These are phyloP conservation scores for Pyrocoelia pectoralis DNA, from an alignment of 2,888 invertebrate genomes.

Conservation along the genomic window DNA sequence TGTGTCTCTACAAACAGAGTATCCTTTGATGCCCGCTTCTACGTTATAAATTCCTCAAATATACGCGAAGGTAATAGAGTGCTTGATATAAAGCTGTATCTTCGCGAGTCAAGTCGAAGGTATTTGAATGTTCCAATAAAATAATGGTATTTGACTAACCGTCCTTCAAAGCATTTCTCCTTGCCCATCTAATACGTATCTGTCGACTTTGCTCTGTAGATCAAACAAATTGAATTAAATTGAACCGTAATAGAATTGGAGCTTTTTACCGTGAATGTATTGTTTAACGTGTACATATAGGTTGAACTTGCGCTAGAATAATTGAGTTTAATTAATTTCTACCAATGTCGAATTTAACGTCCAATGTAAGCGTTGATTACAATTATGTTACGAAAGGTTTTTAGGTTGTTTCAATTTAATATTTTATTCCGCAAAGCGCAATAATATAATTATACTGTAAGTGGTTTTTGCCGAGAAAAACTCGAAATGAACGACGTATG, in stretches of 20 bases:
- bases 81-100: slow-evolving; percentile 26
- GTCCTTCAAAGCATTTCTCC: slow-evolving; percentile 31
- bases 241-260: slow-evolving; percentile 29
- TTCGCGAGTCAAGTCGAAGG: slow-evolving; percentile 27
- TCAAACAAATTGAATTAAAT: slow-evolving; percentile 37
- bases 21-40: slow-evolving; percentile 4
- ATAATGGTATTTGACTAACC: slow-evolving; percentile 36
- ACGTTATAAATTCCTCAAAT: slow-evolving; percentile 16
- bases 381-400: neutral
- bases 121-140: slow-evolving; percentile 35
- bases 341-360: slow-evolving; percentile 11
- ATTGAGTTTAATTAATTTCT: slow-evolving; percentile 33
- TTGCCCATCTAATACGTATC: slow-evolving; percentile 27
- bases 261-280: slow-evolving; percentile 23
- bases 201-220: slow-evolving; percentile 23
- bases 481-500: neutral
- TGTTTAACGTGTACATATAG: slow-evolving; percentile 24
- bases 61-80: slow-evolving; percentile 28
- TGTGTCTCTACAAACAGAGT: neutral
- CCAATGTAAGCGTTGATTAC: neutral
- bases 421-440: neutral
- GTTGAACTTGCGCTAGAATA: slow-evolving; percentile 31
- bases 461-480: neutral
- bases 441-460: neutral
- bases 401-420: neutral